These are phyloP conservation scores for Potorous gilbertii DNA, from an alignment of 2,797 vertebrate species.

Conservation along the genomic window DNA sequence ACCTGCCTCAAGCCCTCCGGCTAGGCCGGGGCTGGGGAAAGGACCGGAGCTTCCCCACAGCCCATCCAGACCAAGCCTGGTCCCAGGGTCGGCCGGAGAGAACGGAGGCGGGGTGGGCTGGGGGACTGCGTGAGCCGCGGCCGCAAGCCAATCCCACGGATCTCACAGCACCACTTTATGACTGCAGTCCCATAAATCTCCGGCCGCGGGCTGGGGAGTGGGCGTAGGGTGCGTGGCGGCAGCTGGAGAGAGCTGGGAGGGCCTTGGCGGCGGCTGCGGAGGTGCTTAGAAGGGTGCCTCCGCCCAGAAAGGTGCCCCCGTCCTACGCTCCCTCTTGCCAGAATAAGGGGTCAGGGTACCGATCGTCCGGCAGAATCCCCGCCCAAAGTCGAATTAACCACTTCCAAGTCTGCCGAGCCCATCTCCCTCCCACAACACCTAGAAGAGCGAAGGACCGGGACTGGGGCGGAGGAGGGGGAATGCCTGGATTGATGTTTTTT, in stretches of 20 bases:
- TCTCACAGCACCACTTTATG: constrained; percentile 72
- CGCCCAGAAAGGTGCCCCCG: not conserved
- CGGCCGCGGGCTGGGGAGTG: not conserved
- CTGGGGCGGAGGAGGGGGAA: not conserved
- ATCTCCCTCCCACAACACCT: not conserved
- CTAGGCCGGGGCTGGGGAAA: not conserved
- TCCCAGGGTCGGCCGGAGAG: not conserved
- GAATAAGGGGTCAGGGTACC: not conserved
- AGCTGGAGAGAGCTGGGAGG: rapidly evolving
- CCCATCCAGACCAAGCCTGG: not conserved
- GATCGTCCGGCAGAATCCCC: not conserved
- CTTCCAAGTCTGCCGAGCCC: not conserved
- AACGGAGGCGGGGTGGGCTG: not conserved
- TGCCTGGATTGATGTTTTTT: not conserved
- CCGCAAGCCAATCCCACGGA: not conserved
- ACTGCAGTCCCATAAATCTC: constrained; percentile 81
- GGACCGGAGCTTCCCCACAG: not conserved
- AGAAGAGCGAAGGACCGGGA: not conserved
- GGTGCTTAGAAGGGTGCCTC: not conserved
- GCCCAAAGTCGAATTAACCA: not conserved
- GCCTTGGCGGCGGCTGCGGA: not conserved
- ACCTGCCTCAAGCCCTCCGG: not conserved
- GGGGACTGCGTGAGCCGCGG: not conserved
- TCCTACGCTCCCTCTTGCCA: not conserved
- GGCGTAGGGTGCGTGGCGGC: not conserved